Evolutionary conservation across 1,140 invertebrate species (phyloP), one percentile per base, ranked within the genome.

Genomic region (Drosophila ficusphila): DNA sequence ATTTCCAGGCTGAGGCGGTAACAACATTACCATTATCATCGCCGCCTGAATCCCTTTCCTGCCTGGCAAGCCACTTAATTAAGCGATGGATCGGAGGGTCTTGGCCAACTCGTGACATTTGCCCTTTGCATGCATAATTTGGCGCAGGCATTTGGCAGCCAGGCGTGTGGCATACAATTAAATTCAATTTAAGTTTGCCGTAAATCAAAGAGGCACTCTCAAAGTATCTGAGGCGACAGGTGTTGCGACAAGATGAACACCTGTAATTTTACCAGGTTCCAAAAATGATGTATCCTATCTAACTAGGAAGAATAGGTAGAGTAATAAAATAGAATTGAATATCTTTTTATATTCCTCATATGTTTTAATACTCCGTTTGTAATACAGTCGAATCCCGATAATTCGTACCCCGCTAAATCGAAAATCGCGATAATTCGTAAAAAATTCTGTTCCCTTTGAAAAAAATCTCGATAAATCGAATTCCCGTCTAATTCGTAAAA

Each of bases 121-220:
- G 44, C 48, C 34, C 39, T 42, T 58, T 70, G 76, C 68, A 77
- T 81, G 73, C 73, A 75, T 88, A 86, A 86, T 88, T 88, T 88
- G 60, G 42, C 56, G 53, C 27, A 76, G 29, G 76, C 52, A 76
- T 60, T 41, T 25, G 23, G 25, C 60, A 47, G 19, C 5, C 21
- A 16, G 57, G 38, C 67, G 48, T 16, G 18, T 47, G 19, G 46
- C 23, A 54, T 76, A 70, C 75, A 82, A 89, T 88, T 88, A 82
- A 74, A 86, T 82, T 86, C 62, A 69, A 81, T 86, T 78, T 75
- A 88, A 67, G 51, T 71, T 75, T 29, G 58, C 8, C 73, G 57
- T 76, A 82, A 81, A 86, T 88, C 60, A 86, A 74, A 86, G 49
- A 58, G 44, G 6, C 34, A 78, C 69, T 78, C 85, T 60, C 23